Evolutionary conservation across 2,797 vertebrate species (phyloP).

Genomic region (Phataginus tricuspis): DNA sequence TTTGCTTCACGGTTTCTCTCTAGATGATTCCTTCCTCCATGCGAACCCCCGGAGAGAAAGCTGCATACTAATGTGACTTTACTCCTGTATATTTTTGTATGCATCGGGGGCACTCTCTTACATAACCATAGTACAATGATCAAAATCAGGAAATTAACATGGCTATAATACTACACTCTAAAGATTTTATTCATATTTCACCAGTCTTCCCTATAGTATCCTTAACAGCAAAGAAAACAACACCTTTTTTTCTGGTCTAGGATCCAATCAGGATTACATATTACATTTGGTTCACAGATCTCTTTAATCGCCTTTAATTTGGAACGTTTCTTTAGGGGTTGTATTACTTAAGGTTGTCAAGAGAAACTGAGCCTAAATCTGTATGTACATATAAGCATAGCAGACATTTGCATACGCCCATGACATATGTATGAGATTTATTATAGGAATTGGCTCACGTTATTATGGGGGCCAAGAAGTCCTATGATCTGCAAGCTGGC

Average conservation of each 20-base stretch:
- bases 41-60: background rate
- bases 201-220: background rate
- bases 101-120: background rate
- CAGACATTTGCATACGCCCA: too few species aligned
- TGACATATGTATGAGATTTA: background rate
- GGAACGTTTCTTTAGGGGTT: background rate
- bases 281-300: background rate
- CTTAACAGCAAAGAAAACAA: background rate
- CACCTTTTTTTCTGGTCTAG: background rate
- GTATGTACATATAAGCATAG: background rate
- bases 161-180: background rate
- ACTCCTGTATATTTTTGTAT: background rate
- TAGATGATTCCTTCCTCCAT: background rate
- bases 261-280: background rate
- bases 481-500: background rate
- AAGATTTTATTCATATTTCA: background rate
- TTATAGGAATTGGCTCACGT: background rate
- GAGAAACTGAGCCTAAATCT: background rate
- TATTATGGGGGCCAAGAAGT: background rate
- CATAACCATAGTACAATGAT: background rate
- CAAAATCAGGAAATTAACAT: background rate
- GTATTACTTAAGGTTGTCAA: background rate
- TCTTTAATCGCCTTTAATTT: background rate
- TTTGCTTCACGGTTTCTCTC: background rate
- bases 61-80: background rate